Base-by-base conservation (phyloP, 2,888 invertebrate species). In the Noctua comes region DNA sequence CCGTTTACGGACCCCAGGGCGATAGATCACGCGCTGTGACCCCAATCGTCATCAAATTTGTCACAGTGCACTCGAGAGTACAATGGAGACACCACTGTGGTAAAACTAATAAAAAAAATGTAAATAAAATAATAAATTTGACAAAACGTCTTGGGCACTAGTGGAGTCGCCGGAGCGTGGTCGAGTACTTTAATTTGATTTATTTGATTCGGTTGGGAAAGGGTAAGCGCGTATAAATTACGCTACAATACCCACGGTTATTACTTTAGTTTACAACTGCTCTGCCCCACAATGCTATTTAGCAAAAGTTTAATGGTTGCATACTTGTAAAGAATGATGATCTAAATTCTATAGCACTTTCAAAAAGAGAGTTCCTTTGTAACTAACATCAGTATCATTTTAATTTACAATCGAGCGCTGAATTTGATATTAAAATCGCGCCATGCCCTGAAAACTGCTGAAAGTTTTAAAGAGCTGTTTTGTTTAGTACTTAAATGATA, bases 71-170 rank as follows among this genome's bases (percentile, higher is more conserved):
- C 96, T 96, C 95, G 93, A 95, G 90, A 93, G 79, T 88, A 96
- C 96, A 96, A 96, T 94, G 91, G 92, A 92, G 93, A 94, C 88
- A 91, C 92, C 93, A 93, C 95, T 95, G 94, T 95, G 92, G 92
- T 92, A 92, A 91, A 91, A 92, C 93, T 93, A 95, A 96, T 96
- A 96, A 96, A 96, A 96, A 95, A 95, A 95, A 95, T 85, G 85
- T 95, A 95, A 96, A 97, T 96, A 95, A 96, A 96, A 96, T 96
- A 96, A 96, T 96, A 96, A 96, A 96, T 95, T 96, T 96, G 95
- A 97, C 97, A 97, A 97, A 97, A 97, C 96, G 97, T 97, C 97
- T 97, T 97, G 95, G 95, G 95, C 96, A 95, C 96, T 97, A 94
- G 93, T 91, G 93, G 91, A 94, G 89, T 93, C 93, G 87, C 88